Evolutionary conservation across 1,140 invertebrate species (phyloP), one percentile per base, ranked within the genome.

Genomic region (Neodiprion fabricii): DNA sequence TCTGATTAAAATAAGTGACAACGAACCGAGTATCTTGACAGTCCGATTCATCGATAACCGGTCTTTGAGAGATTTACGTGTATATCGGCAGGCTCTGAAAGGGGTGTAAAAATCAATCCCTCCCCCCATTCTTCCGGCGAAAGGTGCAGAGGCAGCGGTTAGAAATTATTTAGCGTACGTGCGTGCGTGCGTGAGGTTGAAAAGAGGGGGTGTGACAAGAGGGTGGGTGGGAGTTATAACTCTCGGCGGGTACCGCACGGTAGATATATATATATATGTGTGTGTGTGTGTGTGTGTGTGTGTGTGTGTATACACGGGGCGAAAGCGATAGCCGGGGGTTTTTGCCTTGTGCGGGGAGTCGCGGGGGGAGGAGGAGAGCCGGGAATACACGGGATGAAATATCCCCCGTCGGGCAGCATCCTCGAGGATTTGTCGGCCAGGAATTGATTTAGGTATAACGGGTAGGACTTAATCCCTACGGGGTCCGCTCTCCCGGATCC

Each of bases 401-500:
- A 81, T 81, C 75, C 76, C 78, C 80, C 74, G 78, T 81, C 78
- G 80, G 74, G 75, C 76, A 69, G 76, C 78, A 81, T 81, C 78
- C 74, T 77, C 76, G 78, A 80, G 79, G 80, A 81, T 81, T 81
- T 81, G 80, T 81, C 80, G 79, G 81, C 76, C 78, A 78, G 77
- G 80, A 81, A 81, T 81, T 81, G 80, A 81, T 81, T 81, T 81
- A 81, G 78, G 80, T 79, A 61, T 61, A 61, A 61, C 53, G 11
- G 74, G 28, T 49, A 66, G 72, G 75, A 53, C 71, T 81, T 81
- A 79, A 81, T 76, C 78, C 80, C 72, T 68, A 48, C 70, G 80
- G 76, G 76, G 78, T 71, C 23, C 12, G 12, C 7, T 17, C 61
- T 65, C 12, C 17, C 61, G 61, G 4, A 65, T 14, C 28, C 28